Evolutionary conservation across 2,113 vertebrate genomes (phyloP).

Genomic region (Pungitius pungitius): DNA sequence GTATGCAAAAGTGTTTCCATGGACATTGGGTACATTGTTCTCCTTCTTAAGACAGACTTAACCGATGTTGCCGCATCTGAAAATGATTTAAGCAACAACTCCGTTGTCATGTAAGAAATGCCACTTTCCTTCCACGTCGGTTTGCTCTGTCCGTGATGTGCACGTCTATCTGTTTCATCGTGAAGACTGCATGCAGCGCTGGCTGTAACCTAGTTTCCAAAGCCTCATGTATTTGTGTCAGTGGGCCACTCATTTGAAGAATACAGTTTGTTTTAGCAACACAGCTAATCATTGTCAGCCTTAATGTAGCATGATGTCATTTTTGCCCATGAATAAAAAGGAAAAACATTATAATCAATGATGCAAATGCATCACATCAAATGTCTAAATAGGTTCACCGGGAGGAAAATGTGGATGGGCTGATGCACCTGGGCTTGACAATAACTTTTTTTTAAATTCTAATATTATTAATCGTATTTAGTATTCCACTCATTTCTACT

Average conservation of each 20-base stretch:
- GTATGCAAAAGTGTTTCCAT: slow-evolving; percentile 10
- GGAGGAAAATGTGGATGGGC: neutral
- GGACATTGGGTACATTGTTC: neutral
- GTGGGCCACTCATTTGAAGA: slow-evolving; percentile 41
- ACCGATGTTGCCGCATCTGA: neutral
- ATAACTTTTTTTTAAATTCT: neutral
- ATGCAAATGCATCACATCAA: slow-evolving; percentile 9
- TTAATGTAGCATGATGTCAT: neutral
- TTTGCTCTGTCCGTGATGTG: slow-evolving; percentile 1
- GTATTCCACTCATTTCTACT: neutral
- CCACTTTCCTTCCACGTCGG: neutral
- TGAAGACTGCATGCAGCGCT: slow-evolving; percentile 27
- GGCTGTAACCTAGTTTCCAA: slow-evolving; percentile 24
- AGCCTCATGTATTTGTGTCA: slow-evolving; percentile 47
- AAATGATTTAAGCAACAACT: neutral
- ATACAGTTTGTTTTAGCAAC: slow-evolving; percentile 16
- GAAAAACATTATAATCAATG: neutral
- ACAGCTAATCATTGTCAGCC: neutral
- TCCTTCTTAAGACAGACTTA: slow-evolving; percentile 5
- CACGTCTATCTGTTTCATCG: slow-evolving; percentile 16
- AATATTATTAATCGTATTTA: neutral
- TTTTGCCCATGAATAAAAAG: neutral
- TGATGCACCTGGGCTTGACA: neutral
- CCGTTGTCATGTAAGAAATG: neutral
- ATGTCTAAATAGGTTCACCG: slow-evolving; percentile 10